These are phyloP conservation scores for Neria commutata DNA, from an alignment of 2,888 invertebrate genomes.

Conservation along the genomic window DNA sequence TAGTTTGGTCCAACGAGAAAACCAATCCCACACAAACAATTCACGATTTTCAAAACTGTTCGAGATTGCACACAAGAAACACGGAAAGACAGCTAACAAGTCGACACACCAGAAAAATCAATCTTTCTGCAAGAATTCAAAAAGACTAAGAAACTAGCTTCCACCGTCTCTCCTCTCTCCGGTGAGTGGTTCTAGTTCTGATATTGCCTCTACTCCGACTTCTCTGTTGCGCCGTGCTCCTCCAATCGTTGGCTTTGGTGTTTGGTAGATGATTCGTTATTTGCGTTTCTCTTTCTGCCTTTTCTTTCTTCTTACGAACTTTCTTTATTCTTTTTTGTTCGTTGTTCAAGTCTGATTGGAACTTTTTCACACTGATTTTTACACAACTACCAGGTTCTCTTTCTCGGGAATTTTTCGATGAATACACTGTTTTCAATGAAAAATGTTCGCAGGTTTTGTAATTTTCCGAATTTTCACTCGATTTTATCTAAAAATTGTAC, in stretches of 20 bases:
- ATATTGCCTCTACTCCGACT: slow-evolving; percentile 21
- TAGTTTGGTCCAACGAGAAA: too few relatives aligned
- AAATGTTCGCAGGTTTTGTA: neutral
- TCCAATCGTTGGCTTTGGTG: slow-evolving; percentile 20
- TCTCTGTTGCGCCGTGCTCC: slow-evolving; percentile 17
- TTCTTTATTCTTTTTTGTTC: slow-evolving; percentile 10
- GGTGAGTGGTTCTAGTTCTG: too few relatives aligned
- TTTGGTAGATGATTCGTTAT: neutral
- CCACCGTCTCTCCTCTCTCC: too few relatives aligned
- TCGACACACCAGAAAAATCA: neutral
- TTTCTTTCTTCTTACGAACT: too few relatives aligned
- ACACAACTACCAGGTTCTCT: too few relatives aligned
- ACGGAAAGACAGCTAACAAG: neutral
- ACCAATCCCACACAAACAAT: slow-evolving; percentile 15
- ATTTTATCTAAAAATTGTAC: slow-evolving; percentile 16
- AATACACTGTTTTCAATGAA: slow-evolving; percentile 5
- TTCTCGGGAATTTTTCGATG: slow-evolving; percentile 5
- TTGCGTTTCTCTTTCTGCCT: neutral
- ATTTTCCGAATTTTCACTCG: neutral
- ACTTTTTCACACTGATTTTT: slow-evolving; percentile 14
- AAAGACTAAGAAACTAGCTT: neutral
- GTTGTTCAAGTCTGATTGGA: slow-evolving; percentile 32
- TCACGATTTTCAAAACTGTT: slow-evolving; percentile 8
- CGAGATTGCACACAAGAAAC: neutral
- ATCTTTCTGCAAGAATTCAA: slow-evolving; percentile 9